Conservation (phyloP, 2,888 invertebrate genomes). For the Eutolmus rufibarbis region DNA sequence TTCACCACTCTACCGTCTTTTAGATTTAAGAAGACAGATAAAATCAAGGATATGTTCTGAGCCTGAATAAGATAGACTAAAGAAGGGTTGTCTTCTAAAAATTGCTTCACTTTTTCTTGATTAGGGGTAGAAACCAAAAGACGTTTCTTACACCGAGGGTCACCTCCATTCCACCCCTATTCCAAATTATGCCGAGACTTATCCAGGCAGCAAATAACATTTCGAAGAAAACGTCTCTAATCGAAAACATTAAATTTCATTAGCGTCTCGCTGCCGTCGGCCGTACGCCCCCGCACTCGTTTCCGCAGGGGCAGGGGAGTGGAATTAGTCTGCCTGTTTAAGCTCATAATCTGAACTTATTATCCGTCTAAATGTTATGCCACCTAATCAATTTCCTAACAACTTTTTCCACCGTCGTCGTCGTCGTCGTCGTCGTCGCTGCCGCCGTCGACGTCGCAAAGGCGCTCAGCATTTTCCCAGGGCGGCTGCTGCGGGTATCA, state of each 20-base stretch:
- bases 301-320: background rate
- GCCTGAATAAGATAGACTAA: background rate
- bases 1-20: background rate
- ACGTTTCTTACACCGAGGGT: background rate
- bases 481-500: background rate
- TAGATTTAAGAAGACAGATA: background rate
- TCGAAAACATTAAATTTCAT: conserved; percentile 7
- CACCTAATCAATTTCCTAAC: conserved; percentile 40
- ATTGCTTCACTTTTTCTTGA: background rate
- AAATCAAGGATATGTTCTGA: background rate
- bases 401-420: conserved; percentile 4
- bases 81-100: background rate
- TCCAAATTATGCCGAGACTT: background rate
- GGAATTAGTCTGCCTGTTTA: conserved; percentile 13
- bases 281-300: background rate
- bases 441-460: background rate
- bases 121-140: background rate
- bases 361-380: conserved; percentile 31
- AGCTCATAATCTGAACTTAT: conserved; percentile 15
- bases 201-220: conserved; percentile 1
- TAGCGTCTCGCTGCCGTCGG: background rate
- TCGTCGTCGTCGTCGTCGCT: background rate
- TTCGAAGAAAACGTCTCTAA: background rate
- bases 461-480: background rate
- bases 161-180: background rate